Conservation (phyloP, 2,888 invertebrate genomes). For the Drosophila neonasuta region DNA sequence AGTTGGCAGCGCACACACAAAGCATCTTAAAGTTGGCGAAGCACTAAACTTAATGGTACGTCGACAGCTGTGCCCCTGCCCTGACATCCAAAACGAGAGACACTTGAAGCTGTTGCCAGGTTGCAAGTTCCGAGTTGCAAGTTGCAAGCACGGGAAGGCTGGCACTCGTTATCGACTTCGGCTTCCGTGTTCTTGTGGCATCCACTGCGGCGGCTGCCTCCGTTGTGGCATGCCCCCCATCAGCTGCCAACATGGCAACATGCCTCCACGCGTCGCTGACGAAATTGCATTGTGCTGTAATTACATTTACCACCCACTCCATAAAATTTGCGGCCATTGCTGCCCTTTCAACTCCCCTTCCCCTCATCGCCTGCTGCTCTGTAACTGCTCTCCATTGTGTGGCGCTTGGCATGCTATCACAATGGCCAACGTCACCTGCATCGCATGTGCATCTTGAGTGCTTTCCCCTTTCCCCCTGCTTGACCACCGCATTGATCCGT, state of each 20-base stretch:
- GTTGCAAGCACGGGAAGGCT: constrained; percentile 36
- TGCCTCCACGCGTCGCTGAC: constrained; percentile 46
- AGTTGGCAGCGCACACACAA: constrained; percentile 38
- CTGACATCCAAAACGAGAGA: constrained; percentile 12
- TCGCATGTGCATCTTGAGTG: constrained; percentile 1
- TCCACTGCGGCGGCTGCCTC: constrained; percentile 15
- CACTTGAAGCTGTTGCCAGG: constrained; percentile 6
- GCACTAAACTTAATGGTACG: constrained; percentile 43
- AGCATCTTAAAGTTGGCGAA: constrained; percentile 57
- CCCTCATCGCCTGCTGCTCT: constrained; percentile 2
- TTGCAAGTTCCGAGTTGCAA: not conserved
- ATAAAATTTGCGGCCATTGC: constrained; percentile 26
- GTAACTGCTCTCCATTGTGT: constrained; percentile 54
- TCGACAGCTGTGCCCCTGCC: constrained; percentile 12
- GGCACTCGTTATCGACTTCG: constrained; percentile 71
- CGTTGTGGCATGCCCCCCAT: constrained; percentile 13
- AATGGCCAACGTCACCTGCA: constrained; percentile 12
- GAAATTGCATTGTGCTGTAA: constrained; percentile 77
- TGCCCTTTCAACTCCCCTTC: not conserved
- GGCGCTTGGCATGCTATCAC: constrained; percentile 13
- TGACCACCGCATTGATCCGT: not conserved
- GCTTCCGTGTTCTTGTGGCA: constrained; percentile 62
- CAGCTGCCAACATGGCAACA: constrained; percentile 24
- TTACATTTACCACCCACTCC: constrained; percentile 64
- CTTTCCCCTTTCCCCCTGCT: not conserved